Conservation (phyloP, 2,113 vertebrate species). For the Aspiorhynchus laticeps region DNA sequence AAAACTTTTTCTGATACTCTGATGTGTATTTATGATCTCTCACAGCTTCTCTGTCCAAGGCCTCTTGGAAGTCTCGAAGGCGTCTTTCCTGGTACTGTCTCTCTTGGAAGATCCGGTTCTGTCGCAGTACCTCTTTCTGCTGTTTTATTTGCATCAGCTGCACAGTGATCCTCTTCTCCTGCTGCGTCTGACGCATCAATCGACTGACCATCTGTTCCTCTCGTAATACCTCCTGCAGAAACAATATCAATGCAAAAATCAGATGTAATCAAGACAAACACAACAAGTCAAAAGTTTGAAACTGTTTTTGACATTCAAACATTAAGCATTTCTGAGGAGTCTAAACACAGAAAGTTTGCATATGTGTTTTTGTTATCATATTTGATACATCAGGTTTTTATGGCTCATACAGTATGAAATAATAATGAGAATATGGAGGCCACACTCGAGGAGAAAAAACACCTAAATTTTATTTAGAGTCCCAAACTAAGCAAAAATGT, state of each 20-base stretch:
- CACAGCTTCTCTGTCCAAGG: constrained; percentile 89
- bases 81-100: constrained; percentile 86
- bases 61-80: constrained; percentile 85
- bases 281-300: neutral
- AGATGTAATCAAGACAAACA: neutral
- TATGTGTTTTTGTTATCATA: neutral
- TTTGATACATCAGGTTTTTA: neutral
- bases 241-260: neutral
- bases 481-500: neutral
- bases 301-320: neutral
- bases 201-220: constrained; percentile 87
- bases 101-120: constrained; percentile 89
- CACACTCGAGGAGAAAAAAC: too few species aligned
- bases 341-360: neutral
- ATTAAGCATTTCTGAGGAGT: neutral
- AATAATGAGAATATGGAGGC: neutral
- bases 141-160: constrained; percentile 88
- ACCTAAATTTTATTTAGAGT: too few species aligned
- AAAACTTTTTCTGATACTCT: neutral
- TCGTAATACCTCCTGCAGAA: constrained; percentile 76
- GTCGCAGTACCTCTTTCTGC: constrained; percentile 87
- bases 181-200: constrained; percentile 87
- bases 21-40: constrained; percentile 57
- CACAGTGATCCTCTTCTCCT: constrained; percentile 84
- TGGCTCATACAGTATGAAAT: neutral